Conservation (phyloP, 2,113 vertebrate genomes). For the Grammomys dolichurus region DNA sequence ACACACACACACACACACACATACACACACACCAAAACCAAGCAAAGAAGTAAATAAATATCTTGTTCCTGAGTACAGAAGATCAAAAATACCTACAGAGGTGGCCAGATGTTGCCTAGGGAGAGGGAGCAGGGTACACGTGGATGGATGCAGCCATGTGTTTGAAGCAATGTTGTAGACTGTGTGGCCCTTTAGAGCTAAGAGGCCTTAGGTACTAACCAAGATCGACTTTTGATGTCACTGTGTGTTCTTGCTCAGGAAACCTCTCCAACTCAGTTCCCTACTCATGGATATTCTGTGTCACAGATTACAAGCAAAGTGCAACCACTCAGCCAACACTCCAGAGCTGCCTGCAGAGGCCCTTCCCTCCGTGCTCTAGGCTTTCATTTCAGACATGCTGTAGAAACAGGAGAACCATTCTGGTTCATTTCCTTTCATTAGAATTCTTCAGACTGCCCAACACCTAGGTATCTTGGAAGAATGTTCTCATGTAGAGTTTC, state of each 20-base stretch:
- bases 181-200: neutral
- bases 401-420: neutral
- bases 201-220: neutral
- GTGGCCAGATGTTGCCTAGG: neutral
- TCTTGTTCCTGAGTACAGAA: neutral
- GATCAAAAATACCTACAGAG: neutral
- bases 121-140: neutral
- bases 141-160: neutral
- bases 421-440: no score
- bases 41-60: neutral
- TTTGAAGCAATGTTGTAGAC: neutral
- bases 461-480: neutral
- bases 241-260: neutral
- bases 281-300: neutral
- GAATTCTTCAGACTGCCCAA: neutral
- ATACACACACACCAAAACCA: neutral
- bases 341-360: neutral
- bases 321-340: neutral
- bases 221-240: neutral
- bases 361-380: neutral
- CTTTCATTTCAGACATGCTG: neutral
- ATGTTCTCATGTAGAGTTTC: neutral
- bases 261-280: neutral
- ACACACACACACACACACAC: neutral
- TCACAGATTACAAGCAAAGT: neutral